These are phyloP conservation scores for Pocillopora grandis DNA, from an alignment of 92 coral and sea anemone genomes.

Conservation along the genomic window DNA sequence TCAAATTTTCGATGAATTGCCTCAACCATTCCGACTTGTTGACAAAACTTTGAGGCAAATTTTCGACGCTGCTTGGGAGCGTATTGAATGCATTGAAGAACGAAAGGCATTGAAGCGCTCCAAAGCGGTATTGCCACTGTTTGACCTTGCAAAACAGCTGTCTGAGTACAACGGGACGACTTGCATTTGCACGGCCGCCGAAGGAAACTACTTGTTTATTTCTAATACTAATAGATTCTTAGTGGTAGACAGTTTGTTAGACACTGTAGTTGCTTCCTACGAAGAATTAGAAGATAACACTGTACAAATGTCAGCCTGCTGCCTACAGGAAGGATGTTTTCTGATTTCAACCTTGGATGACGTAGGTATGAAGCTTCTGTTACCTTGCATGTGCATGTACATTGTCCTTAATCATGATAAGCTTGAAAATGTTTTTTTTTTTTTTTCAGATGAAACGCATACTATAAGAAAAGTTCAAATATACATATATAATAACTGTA, in stretches of 20 bases:
- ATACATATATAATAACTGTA: no score
- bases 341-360: slow-evolving; percentile 72
- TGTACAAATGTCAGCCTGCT: slow-evolving; percentile 63
- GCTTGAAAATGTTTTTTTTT: no score
- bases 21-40: slow-evolving; percentile 93
- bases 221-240: slow-evolving; percentile 57
- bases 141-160: slow-evolving; percentile 74
- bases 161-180: slow-evolving; percentile 55
- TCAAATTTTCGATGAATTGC: slow-evolving; percentile 88
- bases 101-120: slow-evolving; percentile 65
- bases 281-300: slow-evolving; percentile 70
- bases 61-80: slow-evolving; percentile 89
- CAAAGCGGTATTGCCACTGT: slow-evolving; percentile 77
- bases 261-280: slow-evolving; percentile 64
- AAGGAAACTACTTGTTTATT: slow-evolving; percentile 62
- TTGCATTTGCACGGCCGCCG: slow-evolving; percentile 58
- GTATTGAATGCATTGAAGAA: slow-evolving; percentile 78
- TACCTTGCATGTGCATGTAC: neutral
- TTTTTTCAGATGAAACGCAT: no score
- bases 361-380: slow-evolving; percentile 40
- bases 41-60: slow-evolving; percentile 76
- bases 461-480: no score
- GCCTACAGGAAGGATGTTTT: slow-evolving; percentile 68
- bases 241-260: slow-evolving; percentile 74
- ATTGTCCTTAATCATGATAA: no score